Conservation (phyloP, 2,888 invertebrate species). For the Melieria picta region DNA sequence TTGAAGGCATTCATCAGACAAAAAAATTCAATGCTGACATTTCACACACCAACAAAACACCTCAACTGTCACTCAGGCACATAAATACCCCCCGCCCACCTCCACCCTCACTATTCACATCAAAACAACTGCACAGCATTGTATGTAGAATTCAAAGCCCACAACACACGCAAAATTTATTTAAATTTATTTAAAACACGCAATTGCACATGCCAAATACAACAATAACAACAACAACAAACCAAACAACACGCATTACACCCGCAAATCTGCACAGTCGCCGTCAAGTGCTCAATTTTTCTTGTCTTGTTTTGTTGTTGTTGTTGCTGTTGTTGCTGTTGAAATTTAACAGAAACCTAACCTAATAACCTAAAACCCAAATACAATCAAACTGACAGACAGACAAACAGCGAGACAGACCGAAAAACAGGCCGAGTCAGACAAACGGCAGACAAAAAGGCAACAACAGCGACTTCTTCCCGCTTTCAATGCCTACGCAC, state of each 20-base stretch:
- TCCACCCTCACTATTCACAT: no score
- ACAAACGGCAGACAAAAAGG: background rate
- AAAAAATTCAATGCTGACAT: no score
- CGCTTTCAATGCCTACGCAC: background rate
- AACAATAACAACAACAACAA: constrained; percentile 22
- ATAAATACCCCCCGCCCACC: constrained; percentile 3
- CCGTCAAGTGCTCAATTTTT: background rate
- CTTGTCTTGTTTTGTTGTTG: constrained; percentile 5
- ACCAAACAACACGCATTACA: constrained; percentile 18
- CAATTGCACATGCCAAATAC: constrained; percentile 43
- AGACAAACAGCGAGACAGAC: no score
- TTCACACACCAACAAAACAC: constrained; percentile 21
- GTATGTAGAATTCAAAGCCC: background rate
- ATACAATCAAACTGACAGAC: constrained; percentile 12
- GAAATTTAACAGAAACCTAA: constrained; percentile 39
- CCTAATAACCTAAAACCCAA: constrained; percentile 42
- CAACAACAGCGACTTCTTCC: background rate
- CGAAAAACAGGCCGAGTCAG: background rate
- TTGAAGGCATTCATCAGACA: constrained; percentile 5
- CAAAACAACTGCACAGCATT: constrained; percentile 10
- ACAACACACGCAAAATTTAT: constrained; percentile 33
- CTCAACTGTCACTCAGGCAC: constrained; percentile 36
- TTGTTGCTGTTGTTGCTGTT: background rate
- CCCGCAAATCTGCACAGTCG: constrained; percentile 27
- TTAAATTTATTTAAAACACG: constrained; percentile 49